phyloP scores from a whole-genome alignment of 2,888 invertebrate genomes.

The Colletes collaris region DNA sequence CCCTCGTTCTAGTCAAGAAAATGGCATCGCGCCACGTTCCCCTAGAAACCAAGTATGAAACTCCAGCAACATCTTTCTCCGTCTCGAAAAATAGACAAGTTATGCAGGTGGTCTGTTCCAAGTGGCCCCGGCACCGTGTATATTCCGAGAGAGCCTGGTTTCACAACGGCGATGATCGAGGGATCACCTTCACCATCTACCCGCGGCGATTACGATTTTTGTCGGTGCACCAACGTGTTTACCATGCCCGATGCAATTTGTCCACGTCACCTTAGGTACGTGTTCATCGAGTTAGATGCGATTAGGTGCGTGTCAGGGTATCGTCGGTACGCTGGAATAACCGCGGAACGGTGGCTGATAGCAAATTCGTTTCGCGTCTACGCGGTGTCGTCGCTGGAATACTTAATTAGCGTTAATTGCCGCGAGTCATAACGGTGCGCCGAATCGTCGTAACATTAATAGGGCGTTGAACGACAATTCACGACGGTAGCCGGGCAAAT shows the following conservation, averaged over 20 bases:
- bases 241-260: slow-evolving; percentile 2
- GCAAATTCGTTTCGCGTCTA: slow-evolving; percentile 31
- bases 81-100: no score
- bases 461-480: slow-evolving; percentile 30
- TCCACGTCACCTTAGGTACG: not conserved
- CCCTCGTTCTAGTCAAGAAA: no score
- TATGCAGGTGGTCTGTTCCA: no score
- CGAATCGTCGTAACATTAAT: slow-evolving; percentile 37
- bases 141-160: not conserved
- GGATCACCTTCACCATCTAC: not conserved
- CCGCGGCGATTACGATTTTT: not conserved
- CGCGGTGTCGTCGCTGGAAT: slow-evolving; percentile 29
- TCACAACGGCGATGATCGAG: not conserved
- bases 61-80: no score
- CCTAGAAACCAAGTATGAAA: no score
- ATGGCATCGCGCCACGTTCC: no score
- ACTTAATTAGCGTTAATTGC: slow-evolving; percentile 48
- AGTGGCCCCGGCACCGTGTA: not conserved
- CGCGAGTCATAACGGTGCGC: slow-evolving; percentile 29
- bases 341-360: not conserved
- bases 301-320: not conserved
- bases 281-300: slow-evolving; percentile 6
- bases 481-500: slow-evolving; percentile 37
- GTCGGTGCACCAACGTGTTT: slow-evolving; percentile 1
- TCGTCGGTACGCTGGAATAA: not conserved